Base-by-base conservation (phyloP, 2,888 invertebrate genomes). In the Diadromus collaris region DNA sequence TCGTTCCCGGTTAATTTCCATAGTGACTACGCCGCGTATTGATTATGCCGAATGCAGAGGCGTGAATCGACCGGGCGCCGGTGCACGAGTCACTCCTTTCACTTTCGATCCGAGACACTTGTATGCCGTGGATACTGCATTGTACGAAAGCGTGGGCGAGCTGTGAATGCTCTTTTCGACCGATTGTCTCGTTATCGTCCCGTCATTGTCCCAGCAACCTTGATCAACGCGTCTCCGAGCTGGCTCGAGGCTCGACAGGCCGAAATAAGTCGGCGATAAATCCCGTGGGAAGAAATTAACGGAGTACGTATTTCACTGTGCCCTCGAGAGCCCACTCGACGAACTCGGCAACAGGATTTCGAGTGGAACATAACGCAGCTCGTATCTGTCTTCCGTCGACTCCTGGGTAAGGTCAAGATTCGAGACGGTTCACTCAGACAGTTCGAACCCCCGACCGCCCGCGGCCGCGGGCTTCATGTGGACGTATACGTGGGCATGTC, bases 11-110 rank as follows among this genome's bases (percentile, higher is more conserved):
- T 75, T 24, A 67, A 75, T 71, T 41, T 44, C 19, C 60, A 60
- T 46, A 64, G 46, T 21, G 63, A 51, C 46, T 54, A 41, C 24
- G 48, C 54, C 41, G 34, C 16, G 24, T 67, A 73, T 76, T 46
- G 68, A 76, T 79, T 65, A 51, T 60, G 64, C 60, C 73, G 65
- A 76, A 76, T 79, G 75, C 76, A 69, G 72, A 79, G 76, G 79
- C 76, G 76, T 76, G 76, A 76, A 76, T 76, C 60, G 54, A 44
- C 29, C 60, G 51, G 79, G 79, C 76, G 79, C 73, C 79, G 16
- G 72, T 73, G 54, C 38, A 58, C 58, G 38, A 65, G 19, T 72
- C 69, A 51, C 41, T 76, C 63, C 79, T 73, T 79, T 79, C 79
- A 79, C 79, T 79, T 76, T 79, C 73, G 48, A 51, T 60, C 38